phyloP scores from a whole-genome alignment of 2,888 invertebrate species.

The Sinopyrophorus schimmeli region DNA sequence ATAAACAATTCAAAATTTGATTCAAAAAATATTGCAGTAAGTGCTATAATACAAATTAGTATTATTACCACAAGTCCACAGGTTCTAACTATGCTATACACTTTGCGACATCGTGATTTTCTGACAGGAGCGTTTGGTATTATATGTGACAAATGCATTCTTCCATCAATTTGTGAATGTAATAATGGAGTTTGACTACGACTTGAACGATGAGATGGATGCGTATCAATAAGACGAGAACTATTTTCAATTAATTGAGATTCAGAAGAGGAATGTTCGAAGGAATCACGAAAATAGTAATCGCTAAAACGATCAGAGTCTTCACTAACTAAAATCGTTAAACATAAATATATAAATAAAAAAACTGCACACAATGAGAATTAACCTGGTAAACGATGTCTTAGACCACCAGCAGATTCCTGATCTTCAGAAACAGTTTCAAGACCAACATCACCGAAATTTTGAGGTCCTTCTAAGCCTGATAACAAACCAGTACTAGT shows the following conservation, averaged over 20 bases:
- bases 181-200: constrained; percentile 57
- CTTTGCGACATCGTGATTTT: constrained; percentile 53
- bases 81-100: constrained; percentile 69
- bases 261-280: constrained; percentile 80
- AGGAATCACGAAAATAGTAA: constrained; percentile 75
- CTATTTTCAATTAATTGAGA: constrained; percentile 64
- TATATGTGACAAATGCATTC: constrained; percentile 47
- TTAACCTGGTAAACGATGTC: constrained; percentile 50
- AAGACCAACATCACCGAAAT: constrained; percentile 58
- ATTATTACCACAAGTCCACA: constrained; percentile 75
- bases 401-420: constrained; percentile 54
- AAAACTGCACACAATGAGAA: background rate
- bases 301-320: constrained; percentile 61
- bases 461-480: constrained; percentile 50
- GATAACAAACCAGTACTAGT: constrained; percentile 51
- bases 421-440: constrained; percentile 74
- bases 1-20: constrained; percentile 61
- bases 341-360: background rate
- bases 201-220: constrained; percentile 57
- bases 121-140: constrained; percentile 38
- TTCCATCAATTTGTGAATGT: constrained; percentile 52
- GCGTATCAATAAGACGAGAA: constrained; percentile 44
- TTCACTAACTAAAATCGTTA: constrained; percentile 41
- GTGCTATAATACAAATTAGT: constrained; percentile 19
- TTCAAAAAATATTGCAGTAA: constrained; percentile 21